A percentile compares a stretch with the other conserved stretches of the same genome.
Conservation (phyloP, 2,888 invertebrate species). For the Clanis bilineata region DNA sequence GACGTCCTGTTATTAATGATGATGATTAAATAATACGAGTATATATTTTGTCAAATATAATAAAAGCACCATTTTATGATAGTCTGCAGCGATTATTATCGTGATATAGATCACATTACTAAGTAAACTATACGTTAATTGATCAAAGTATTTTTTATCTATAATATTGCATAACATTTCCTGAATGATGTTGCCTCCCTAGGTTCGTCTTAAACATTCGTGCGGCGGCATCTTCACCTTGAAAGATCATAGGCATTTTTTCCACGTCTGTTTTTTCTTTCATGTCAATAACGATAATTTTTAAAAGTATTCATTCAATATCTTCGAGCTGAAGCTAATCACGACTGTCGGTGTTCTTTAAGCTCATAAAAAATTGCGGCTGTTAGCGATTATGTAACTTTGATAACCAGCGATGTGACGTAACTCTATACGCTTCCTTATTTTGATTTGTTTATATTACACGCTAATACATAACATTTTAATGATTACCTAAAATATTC, state of each 20-base stretch:
- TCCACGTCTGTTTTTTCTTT: slow-evolving; percentile 65
- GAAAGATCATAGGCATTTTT: slow-evolving; percentile 69
- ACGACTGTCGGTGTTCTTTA: slow-evolving; percentile 62
- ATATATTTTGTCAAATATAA: no score
- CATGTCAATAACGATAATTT: slow-evolving; percentile 68
- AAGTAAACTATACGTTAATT: background rate
- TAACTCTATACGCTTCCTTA: slow-evolving; percentile 57
- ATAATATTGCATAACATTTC: slow-evolving; percentile 61
- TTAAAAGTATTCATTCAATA: slow-evolving; percentile 72
- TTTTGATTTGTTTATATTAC: slow-evolving; percentile 25
- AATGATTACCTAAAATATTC: background rate
- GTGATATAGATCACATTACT: no score
- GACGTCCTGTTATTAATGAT: no score
- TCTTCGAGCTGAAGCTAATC: slow-evolving; percentile 66
- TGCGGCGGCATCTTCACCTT: slow-evolving; percentile 74
- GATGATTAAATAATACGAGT: no score
- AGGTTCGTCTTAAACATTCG: slow-evolving; percentile 65
- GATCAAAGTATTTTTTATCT: slow-evolving; percentile 7
- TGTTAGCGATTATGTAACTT: slow-evolving; percentile 54
- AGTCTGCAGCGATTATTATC: no score
- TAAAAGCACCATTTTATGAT: no score
- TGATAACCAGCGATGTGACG: slow-evolving; percentile 60
- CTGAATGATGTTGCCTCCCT: slow-evolving; percentile 70
- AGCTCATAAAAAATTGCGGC: slow-evolving; percentile 48
- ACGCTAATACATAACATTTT: background rate